phyloP scores from a whole-genome alignment of 2,797 vertebrate genomes.

The Pantherophis alleghaniensis region DNA sequence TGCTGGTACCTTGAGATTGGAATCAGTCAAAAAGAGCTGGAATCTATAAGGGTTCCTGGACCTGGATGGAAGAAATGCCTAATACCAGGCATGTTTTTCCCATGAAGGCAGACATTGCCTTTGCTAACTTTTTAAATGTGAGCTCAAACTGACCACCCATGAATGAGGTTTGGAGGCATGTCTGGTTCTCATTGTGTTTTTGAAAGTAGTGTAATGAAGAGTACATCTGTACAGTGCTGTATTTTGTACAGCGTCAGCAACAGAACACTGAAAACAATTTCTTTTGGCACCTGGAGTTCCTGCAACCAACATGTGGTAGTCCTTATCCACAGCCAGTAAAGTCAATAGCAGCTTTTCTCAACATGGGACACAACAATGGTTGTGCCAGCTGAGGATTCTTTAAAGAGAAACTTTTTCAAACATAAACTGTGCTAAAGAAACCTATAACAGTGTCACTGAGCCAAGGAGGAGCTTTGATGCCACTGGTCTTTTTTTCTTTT shows the following conservation, averaged over 20 bases:
- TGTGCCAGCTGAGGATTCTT: not conserved
- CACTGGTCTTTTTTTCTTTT: not conserved
- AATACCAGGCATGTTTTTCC: constrained; percentile 4
- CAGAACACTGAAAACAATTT: not conserved
- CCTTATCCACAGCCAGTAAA: not conserved
- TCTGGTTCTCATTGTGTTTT: constrained; percentile 9
- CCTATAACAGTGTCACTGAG: not conserved
- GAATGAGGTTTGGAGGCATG: constrained; percentile 6
- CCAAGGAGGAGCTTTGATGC: not conserved
- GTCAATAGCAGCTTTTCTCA: not conserved
- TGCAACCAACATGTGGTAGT: not conserved
- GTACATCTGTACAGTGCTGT: not conserved
- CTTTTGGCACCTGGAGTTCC: not conserved
- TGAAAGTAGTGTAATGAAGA: not conserved
- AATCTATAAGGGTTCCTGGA: not conserved
- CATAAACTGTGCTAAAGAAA: not conserved
- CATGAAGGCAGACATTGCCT: not conserved
- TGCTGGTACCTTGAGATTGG: not conserved
- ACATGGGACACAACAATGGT: not conserved
- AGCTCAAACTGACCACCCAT: not conserved
- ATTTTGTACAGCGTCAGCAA: not conserved
- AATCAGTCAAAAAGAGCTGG: not conserved
- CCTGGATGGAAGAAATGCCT: not conserved
- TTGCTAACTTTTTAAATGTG: not conserved
- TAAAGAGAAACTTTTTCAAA: not conserved